Percentiles rank a stretch among this genome's conserved stretches.
Evolutionary conservation across 2,113 vertebrate genomes (phyloP).

Genomic region (Tympanuchus pallidicinctus): DNA sequence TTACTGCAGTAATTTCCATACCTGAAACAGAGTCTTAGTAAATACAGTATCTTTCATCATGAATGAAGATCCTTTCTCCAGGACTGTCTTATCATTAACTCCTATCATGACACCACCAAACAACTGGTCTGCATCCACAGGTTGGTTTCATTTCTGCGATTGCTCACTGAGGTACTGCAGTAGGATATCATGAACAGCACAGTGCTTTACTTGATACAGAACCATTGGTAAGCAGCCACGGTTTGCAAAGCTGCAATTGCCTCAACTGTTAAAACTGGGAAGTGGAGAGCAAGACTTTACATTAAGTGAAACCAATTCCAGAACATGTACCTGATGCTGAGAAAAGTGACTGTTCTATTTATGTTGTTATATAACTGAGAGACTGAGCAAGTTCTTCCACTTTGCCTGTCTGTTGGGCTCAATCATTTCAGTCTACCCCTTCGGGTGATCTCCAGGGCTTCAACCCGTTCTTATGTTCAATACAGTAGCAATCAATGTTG

Average conservation of each 20-base stretch:
- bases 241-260: constrained; percentile 36
- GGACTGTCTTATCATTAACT: not conserved
- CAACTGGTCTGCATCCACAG: not conserved
- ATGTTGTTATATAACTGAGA: constrained; percentile 34
- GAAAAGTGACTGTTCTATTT: constrained; percentile 55
- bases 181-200: accelerated
- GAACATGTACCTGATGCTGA: constrained; percentile 49
- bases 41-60: not conserved
- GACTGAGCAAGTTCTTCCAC: constrained; percentile 9
- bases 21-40: not conserved
- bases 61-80: not conserved
- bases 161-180: accelerated
- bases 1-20: not conserved
- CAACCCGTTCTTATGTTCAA: not conserved
- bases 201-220: not conserved
- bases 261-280: constrained; percentile 21
- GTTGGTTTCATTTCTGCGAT: not conserved
- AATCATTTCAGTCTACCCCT: not conserved
- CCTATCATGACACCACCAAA: not conserved
- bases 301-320: constrained; percentile 52
- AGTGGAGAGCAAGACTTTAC: constrained; percentile 25
- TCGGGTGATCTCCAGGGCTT: not conserved
- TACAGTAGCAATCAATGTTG: not conserved
- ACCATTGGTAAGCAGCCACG: not conserved
- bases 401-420: constrained; percentile 27